A percentile compares a stretch with the other conserved stretches of the same genome.
phyloP scores from a whole-genome alignment of 2,113 vertebrate species.

The Indicator indicator region DNA sequence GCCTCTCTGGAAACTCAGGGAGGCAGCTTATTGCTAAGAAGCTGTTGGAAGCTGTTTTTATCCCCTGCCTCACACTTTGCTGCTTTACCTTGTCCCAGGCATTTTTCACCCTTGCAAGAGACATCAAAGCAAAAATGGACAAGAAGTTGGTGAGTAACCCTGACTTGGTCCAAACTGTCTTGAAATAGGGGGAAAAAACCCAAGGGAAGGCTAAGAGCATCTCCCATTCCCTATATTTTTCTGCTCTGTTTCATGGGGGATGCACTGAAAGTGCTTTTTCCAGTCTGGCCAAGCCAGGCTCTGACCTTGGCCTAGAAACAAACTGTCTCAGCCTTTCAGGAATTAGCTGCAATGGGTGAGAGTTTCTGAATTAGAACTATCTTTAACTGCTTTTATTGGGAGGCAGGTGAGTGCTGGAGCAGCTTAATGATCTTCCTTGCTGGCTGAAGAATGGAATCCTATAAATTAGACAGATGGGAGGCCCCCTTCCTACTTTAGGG shows the following conservation, averaged over 20 bases:
- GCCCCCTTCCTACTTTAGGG: too few species aligned
- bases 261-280: not conserved
- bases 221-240: not conserved
- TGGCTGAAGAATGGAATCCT: not conserved
- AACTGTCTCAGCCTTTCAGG: not conserved
- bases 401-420: not conserved
- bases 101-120: constrained; percentile 96
- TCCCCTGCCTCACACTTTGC: not conserved
- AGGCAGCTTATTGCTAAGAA: not conserved
- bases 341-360: not conserved
- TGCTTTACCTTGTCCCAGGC: constrained; percentile 75
- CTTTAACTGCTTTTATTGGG: not conserved
- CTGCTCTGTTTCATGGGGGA: not conserved
- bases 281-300: not conserved
- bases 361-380: not conserved
- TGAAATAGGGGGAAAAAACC: not conserved
- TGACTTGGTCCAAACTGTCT: fast-evolving
- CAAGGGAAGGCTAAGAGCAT: not conserved
- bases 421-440: not conserved
- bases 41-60: not conserved
- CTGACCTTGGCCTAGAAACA: not conserved
- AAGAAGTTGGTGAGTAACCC: constrained; percentile 91
- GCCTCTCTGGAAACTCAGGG: fast-evolving
- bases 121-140: constrained; percentile 99
- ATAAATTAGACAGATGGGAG: fast-evolving